Evolutionary conservation across 2,113 vertebrate genomes (phyloP), one percentile per base, ranked within the genome.

Genomic region (Turdus rufiventris): DNA sequence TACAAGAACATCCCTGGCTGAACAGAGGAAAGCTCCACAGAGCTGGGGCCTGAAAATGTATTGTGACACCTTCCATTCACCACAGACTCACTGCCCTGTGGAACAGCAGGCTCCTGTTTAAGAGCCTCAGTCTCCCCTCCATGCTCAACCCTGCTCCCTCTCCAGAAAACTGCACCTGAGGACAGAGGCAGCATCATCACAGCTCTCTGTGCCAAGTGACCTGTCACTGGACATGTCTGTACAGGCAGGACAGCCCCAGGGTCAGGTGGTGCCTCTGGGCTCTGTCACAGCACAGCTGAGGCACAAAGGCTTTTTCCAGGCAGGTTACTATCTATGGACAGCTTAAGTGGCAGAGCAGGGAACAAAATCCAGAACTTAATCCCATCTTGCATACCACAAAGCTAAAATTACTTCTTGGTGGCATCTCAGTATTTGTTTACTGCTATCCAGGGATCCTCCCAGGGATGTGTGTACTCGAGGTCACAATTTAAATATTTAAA

Each of bases 351-450:
- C 62, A 89, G 54, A 79, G 74, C 67, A 62, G 86, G 77, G 61
- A 94, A 94, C 73, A 75, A 74, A 95, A 94, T 66, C 73, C 91
- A 94, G 88, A 54, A 74, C 81, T 67, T 85, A 89, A 96, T 85
- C 91, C 91, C 40, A 47, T 66, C 75, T 11, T 31, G 51, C 51
- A 21, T 43, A 29, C 54, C 91, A 83, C n/a, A 26, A 74, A 70
- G 89, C 82, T 93, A 90, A 88, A 94, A 70, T 93, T 79, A 85
- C 81, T 90, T 67, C 84, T 75, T 48, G 63, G 62, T 85, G 58
- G 82, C 54, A 83, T 36, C 85, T 75, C 47, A 51, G 36, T 56
- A 14, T 70, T 84, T 93, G 89, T 51, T 85, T 76, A 66, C 78
- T 78, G 76, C 76, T 5, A 24, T 38, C 73, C 24, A 62, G 76